phyloP scores from a whole-genome alignment of 2,113 vertebrate genomes.

The Amblyornis subalaris region DNA sequence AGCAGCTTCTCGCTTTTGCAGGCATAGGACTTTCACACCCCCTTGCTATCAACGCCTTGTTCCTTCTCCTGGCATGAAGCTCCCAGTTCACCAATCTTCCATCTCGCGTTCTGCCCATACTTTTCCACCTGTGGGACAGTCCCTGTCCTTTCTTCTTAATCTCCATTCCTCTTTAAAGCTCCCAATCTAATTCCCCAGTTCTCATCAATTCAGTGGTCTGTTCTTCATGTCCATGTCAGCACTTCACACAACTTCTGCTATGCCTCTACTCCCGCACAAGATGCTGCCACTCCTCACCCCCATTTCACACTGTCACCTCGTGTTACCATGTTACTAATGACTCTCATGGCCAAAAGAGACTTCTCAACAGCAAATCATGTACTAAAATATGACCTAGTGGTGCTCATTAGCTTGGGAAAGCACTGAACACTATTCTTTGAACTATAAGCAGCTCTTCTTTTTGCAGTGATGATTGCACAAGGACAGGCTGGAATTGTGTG shows the following conservation, averaged over 20 bases:
- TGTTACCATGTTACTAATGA: background rate
- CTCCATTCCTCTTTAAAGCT: background rate
- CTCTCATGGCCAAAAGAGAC: background rate
- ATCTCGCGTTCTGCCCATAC: fast-evolving
- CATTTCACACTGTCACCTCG: background rate
- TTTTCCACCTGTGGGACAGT: background rate
- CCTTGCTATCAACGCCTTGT: background rate
- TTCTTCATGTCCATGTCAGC: background rate
- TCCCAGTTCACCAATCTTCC: background rate
- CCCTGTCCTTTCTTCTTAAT: background rate
- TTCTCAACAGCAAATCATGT: background rate
- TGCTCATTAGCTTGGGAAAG: background rate
- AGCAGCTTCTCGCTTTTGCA: background rate
- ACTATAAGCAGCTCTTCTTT: background rate
- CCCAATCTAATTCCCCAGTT: background rate
- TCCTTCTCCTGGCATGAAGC: background rate
- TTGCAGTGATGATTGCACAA: background rate
- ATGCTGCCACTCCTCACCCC: background rate
- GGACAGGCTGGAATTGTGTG: background rate
- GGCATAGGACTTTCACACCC: fast-evolving
- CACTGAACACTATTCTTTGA: background rate
- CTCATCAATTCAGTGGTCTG: background rate
- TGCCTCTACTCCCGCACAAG: background rate
- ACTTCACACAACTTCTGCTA: background rate
- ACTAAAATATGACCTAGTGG: background rate